Conservation (phyloP, 2,113 vertebrate genomes). For the Chaetodon trifascialis region DNA sequence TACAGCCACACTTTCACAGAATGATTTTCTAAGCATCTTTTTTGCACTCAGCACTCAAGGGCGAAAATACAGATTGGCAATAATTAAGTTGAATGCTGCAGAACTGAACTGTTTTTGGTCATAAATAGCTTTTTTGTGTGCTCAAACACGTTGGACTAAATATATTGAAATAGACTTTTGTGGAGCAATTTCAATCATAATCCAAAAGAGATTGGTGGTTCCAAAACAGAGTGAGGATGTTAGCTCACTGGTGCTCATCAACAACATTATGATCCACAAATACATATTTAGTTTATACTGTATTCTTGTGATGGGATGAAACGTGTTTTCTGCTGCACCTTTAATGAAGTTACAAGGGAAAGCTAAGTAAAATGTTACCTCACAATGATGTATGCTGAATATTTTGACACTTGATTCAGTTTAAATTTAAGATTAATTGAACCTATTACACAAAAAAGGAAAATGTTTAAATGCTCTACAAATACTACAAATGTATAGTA, state of each 20-base stretch:
- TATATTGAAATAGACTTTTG: not conserved
- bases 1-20: slow-evolving; percentile 1
- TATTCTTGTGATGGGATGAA: not conserved
- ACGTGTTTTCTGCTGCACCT: not conserved
- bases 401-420: not conserved
- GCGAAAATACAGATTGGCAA: slow-evolving; percentile 5
- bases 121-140: slow-evolving; percentile 10
- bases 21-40: slow-evolving; percentile 9
- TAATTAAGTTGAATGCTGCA: slow-evolving; percentile 1
- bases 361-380: not conserved
- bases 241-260: not conserved
- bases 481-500: no score
- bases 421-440: not conserved
- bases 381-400: not conserved
- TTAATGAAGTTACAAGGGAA: not conserved
- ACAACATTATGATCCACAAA: not conserved
- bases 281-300: not conserved
- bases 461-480: not conserved
- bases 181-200: not conserved
- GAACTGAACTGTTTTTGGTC: slow-evolving; percentile 17
- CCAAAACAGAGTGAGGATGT: not conserved
- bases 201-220: not conserved
- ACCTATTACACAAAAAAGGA: not conserved
- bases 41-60: slow-evolving; percentile 3
- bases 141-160: not conserved